Conservation (phyloP, 2,113 vertebrate genomes). For the human region GRCh38 chr21:33687501-33688000, state of each 20-base stretch:
- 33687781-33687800: not conserved
- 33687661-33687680: not conserved
- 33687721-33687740: not conserved
- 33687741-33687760: not conserved
- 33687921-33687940: not conserved
- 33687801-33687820: not conserved
- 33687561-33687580: not conserved
- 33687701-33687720: not conserved
- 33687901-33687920: slow-evolving; percentile 6
- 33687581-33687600: not conserved
- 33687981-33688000: not conserved
- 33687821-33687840: slow-evolving; percentile 46
- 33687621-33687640: slow-evolving; percentile 9
- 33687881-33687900: slow-evolving; percentile 28
- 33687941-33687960: slow-evolving; percentile 4
- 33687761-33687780: not conserved
- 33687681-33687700: not conserved
- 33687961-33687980: not conserved
- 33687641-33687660: not conserved
- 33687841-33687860: slow-evolving; percentile 21
- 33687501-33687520: not conserved
- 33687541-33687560: not conserved
- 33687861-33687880: slow-evolving; percentile 42
- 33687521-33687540: not conserved
- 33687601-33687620: not conserved